These are phyloP conservation scores for Brienomyrus brachyistius DNA, from an alignment of 2,113 vertebrate genomes.

Conservation along the genomic window DNA sequence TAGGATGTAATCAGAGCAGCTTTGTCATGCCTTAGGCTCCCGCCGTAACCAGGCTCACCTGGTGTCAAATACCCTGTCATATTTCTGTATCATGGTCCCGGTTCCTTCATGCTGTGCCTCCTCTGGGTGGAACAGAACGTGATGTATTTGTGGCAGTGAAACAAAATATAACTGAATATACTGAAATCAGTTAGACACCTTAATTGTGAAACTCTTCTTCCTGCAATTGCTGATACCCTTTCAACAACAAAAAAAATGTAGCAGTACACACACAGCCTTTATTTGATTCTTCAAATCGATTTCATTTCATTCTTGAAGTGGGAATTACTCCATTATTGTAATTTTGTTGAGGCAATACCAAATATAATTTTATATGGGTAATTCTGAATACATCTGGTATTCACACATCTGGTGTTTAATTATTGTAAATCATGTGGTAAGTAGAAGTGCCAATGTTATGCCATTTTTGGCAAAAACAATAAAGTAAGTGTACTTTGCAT, in stretches of 20 bases:
- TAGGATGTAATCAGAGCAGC: neutral
- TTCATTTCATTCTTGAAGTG: neutral
- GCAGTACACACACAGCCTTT: neutral
- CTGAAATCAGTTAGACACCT: neutral
- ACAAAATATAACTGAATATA: neutral
- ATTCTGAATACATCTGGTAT: neutral
- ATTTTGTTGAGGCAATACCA: neutral
- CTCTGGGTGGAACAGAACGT: neutral
- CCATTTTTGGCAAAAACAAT: neutral
- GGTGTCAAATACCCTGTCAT: neutral
- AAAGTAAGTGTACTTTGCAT: neutral
- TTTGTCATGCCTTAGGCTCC: neutral
- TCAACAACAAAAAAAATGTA: neutral
- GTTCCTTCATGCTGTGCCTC: neutral
- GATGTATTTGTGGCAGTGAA: neutral
- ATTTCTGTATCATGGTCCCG: neutral
- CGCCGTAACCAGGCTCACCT: neutral
- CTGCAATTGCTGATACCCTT: neutral
- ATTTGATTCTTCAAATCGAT: neutral
- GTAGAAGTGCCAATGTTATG: neutral
- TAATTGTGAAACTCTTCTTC: neutral
- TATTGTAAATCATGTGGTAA: neutral
- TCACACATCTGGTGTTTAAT: too few species aligned
- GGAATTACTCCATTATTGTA: neutral
- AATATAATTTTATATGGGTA: neutral